Base-by-base conservation (phyloP, 1,140 invertebrate species). In the Drosophila orosa region DNA sequence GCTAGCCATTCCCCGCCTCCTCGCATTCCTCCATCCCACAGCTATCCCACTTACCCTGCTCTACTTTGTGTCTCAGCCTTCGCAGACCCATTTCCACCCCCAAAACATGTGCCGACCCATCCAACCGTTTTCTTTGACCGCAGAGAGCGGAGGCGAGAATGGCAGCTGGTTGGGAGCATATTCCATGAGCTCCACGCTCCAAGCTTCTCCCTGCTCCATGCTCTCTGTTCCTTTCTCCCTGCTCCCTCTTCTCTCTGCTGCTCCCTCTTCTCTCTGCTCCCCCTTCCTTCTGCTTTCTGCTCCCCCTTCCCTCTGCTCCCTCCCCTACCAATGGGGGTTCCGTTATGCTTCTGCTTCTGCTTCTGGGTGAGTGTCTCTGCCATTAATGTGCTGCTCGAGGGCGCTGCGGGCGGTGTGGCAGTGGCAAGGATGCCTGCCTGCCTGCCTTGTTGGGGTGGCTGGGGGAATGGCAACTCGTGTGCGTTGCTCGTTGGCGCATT, bases 351-450 rank as follows among this genome's bases (percentile, higher is more conserved):
- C 52, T 60, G 55, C 39, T 52, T 69, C 56, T 40, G 12, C 47
- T 52, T 81, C 27, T 60, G 47, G 65, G 15, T 56, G 42, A 67
- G 45, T 65, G 45, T 76, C 74, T 66, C 72, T 81, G 62, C 58
- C 69, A 81, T 86, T 86, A 86, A 87, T 86, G 82, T 82, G 82
- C 61, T 78, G 83, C 82, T 79, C 56, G 83, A 82, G 59, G 82
- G 71, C 66, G 33, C 66, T 39, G 42, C 59, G 65, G 67, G 72
- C 25, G 45, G 31, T 17, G 19, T 27, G 44, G 54, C 12, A 33
- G 40, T 60, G 62, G 31, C 39, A 39, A 24, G 39, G 47, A 33
- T 42, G 62, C n/a, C 7, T n/a, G 27, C 27, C 27, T 29, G 27
- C 27, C 27, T 29, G 7, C 27, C 27, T 29, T 29, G 8, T 29